Base-by-base conservation (phyloP, 1,140 invertebrate species). In the Drosophila mojavensis region DNA sequence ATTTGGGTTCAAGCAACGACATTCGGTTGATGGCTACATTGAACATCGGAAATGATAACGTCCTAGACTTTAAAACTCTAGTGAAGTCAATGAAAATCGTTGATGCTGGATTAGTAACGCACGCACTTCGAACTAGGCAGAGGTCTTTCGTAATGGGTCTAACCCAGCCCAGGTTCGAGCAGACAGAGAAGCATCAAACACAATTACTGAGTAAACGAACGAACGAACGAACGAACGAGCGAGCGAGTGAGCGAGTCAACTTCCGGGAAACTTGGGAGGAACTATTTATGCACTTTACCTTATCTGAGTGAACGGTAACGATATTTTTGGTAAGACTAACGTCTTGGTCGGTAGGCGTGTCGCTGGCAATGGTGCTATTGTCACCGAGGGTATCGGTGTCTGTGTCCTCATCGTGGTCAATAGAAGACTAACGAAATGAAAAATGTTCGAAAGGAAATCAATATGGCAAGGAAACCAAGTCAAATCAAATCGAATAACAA, bases 261-360 rank as follows among this genome's bases (percentile, higher is more conserved):
- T 39, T 55, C 43, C 33, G 10, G 33, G 26, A 28, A 11, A 7
- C 0, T 39, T 39, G 11, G 36, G 36, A 13, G 36, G 26, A 45
- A 78, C 26, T 28, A 17, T 66, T 15, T 36, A n/a, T 51, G 39
- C 67, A 72, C 62, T 69, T 88, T 86, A 86, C 82, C 83, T 84
- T 84, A 26, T 85, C 75, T 13, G 50, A 17, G 33, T 56, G 53
- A 7, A 39, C 33, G 50, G 33, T 56, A 56, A 56, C 70, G 51
- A 61, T 67, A 68, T 48, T 56, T 43, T 66, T 45, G 56, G 24
- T 69, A 36, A 66, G 51, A 78, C 50, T 74, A 59, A 61, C 68
- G 54, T 81, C 83, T 28, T 68, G 65, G 30, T 86, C 82, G 84
- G 85, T 90, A 67, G 84, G 80, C 67, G 84, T 73, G 20, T 84